These are phyloP conservation scores for Xestia c-nigrum DNA, from an alignment of 2,888 invertebrate genomes.

Conservation along the genomic window DNA sequence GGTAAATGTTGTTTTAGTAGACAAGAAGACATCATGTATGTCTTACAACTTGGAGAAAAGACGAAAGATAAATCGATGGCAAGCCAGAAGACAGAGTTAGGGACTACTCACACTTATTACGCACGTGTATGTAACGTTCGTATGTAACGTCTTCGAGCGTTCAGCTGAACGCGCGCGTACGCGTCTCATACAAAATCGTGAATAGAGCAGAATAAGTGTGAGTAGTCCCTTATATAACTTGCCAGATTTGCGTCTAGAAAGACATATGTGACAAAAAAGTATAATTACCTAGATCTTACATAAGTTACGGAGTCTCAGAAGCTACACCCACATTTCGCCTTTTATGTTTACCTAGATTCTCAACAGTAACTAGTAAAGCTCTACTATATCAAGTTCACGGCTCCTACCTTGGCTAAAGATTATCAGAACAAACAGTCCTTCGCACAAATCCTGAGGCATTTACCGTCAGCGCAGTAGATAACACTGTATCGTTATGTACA, in stretches of 20 bases:
- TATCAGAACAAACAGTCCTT: slow-evolving; percentile 37
- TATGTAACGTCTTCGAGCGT: too few species aligned
- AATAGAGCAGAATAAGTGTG: too few species aligned
- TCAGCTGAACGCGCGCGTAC: too few species aligned
- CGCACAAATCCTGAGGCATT: slow-evolving; percentile 40
- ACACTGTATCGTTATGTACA: slow-evolving; percentile 36
- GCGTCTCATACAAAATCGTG: too few species aligned
- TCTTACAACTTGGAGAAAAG: too few species aligned
- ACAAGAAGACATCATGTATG: too few species aligned
- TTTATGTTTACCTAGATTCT: background rate
- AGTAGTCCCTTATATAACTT: too few species aligned
- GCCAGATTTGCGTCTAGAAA: background rate
- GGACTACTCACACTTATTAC: too few species aligned
- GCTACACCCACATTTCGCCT: too few species aligned
- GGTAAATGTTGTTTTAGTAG: too few species aligned
- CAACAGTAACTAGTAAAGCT: background rate
- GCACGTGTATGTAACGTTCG: too few species aligned
- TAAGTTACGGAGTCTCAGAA: background rate
- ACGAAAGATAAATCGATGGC: background rate
- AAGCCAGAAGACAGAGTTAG: background rate
- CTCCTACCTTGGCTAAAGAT: slow-evolving; percentile 15
- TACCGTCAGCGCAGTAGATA: slow-evolving; percentile 17
- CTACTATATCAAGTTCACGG: slow-evolving; percentile 19
- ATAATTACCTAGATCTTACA: background rate
- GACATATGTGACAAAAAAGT: background rate